Evolutionary conservation across 64 coral and sea anemone species (phyloP).

Genomic region (Porites australiensis): DNA sequence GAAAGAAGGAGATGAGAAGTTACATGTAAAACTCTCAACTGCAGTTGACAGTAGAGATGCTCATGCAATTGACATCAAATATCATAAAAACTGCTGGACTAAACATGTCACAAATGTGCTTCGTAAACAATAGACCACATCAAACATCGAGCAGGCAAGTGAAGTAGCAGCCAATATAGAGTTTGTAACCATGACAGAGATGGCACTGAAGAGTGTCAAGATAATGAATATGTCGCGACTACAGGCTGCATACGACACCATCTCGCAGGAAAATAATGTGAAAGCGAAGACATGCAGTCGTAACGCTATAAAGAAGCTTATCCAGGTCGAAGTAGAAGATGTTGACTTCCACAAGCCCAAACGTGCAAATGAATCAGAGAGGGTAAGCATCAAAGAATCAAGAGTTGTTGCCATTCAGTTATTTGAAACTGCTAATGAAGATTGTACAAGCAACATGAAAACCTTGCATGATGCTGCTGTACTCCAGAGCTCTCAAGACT

Average conservation of each 20-base stretch:
- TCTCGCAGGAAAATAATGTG: constrained; percentile 2
- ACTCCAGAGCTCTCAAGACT: neutral
- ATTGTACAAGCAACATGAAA: neutral
- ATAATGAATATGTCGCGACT: constrained; percentile 22
- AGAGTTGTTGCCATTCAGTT: constrained; percentile 17
- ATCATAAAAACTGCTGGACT: constrained; percentile 78
- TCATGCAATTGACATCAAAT: constrained; percentile 79
- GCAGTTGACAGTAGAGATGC: constrained; percentile 56
- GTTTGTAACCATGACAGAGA: constrained; percentile 40
- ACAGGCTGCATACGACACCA: constrained; percentile 41
- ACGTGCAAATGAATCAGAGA: constrained; percentile 6
- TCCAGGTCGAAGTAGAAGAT: constrained; percentile 1
- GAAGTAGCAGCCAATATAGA: constrained; percentile 68
- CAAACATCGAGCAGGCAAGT: neutral
- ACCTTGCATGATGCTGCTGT: constrained; percentile 16
- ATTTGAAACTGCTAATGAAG: neutral
- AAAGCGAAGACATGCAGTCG: neutral
- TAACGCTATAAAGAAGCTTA: constrained; percentile 10
- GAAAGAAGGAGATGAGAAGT: constrained; percentile 53
- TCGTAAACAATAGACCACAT: neutral
- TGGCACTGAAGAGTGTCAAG: constrained; percentile 14
- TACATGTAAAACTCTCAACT: constrained; percentile 52
- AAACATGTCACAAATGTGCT: constrained; percentile 67
- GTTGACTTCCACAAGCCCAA: constrained; percentile 33
- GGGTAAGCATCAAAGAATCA: constrained; percentile 11